Evolutionary conservation across 2,888 invertebrate species (phyloP), one percentile per base, ranked within the genome.

Genomic region (Apamea sordens): DNA sequence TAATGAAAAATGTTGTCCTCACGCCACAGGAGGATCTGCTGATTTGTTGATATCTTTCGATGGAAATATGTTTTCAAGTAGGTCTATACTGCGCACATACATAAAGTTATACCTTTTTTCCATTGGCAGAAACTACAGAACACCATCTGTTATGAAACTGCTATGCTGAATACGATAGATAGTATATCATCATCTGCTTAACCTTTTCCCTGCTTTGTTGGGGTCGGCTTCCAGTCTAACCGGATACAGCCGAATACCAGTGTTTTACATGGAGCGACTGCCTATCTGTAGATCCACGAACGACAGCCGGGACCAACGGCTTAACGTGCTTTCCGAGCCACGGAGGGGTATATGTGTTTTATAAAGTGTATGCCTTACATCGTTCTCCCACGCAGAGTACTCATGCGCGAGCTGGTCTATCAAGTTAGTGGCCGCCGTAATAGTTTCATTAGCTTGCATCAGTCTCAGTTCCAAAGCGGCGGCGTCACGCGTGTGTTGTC

Each of bases 401-500:
- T 99, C 99, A 44, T 98, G 98, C 75, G 98, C 98, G 21, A 99
- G 97, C 93, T 99, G 99, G 32, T 97, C 97, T 5, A 99, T 98
- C 41, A 99, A 96, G 0, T 97, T 97, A 36, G 82, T 80, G 86
- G 93, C 92, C 98, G 98, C 0, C 98, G 99, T 32, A 98, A 99
- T 97, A 0, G 98, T 98, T 86, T 98, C 97, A 85, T 98, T 97
- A 1, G 98, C 98, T 89, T 97, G 98, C 73, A 98, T 98, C 50
- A 99, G 96, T 87, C 98, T 98, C 75, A 99, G 97, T 94, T 99
- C 99, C 63, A 99, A 97, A 89, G 98, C 98, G 3, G 99, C 99
- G 0, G 99, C 99, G 94, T 99, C 99, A 89, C 99, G 98, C 1
- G 99, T 99, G 92, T 98, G 98, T 59, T 97, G 98, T 73, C 99